These are phyloP conservation scores for Masticophis lateralis DNA, from an alignment of 2,797 vertebrate species.

Conservation along the genomic window DNA sequence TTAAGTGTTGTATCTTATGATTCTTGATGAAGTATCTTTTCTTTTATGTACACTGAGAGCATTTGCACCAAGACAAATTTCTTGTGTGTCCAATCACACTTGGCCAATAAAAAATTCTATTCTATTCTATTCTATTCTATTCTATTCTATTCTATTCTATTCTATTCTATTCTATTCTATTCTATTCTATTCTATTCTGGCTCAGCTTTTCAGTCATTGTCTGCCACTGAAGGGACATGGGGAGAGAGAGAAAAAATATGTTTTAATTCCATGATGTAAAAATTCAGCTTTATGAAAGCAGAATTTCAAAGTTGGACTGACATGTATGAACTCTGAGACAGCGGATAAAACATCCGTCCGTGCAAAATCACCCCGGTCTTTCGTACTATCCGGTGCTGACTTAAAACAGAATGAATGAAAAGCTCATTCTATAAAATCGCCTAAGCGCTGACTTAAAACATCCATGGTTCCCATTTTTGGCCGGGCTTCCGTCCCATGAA, in stretches of 20 bases:
- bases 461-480: not conserved
- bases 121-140: too few relatives aligned
- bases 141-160: too few relatives aligned
- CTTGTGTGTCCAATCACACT: too few relatives aligned
- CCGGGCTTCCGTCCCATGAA: accelerated
- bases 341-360: not conserved
- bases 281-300: not conserved
- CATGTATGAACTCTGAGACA: not conserved
- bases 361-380: not conserved
- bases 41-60: too few relatives aligned
- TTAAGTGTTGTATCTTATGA: too few relatives aligned
- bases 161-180: too few relatives aligned
- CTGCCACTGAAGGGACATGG: not conserved
- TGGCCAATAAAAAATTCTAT: too few relatives aligned
- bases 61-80: too few relatives aligned
- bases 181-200: not conserved
- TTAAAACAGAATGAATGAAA: not conserved
- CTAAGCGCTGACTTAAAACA: not conserved
- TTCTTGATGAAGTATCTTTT: too few relatives aligned
- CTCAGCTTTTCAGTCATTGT: not conserved
- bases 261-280: not conserved
- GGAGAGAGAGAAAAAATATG: not conserved
- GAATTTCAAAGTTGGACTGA: not conserved
- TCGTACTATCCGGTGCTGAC: not conserved
- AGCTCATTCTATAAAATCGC: not conserved